Evolutionary conservation across 1,140 invertebrate genomes (phyloP), one percentile per base, ranked within the genome.

Genomic region (Dryas iulia): DNA sequence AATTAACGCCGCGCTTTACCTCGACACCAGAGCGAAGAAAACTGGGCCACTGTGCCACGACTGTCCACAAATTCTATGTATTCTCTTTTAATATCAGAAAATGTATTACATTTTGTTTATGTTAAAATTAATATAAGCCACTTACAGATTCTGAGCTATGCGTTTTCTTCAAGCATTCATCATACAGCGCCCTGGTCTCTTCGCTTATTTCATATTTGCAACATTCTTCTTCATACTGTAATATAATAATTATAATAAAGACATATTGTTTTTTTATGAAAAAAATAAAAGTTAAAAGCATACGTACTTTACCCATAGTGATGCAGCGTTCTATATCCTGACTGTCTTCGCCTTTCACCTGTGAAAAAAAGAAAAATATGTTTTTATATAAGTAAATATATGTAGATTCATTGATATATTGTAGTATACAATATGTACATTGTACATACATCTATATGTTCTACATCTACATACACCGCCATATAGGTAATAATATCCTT

Each of bases 121-220:
- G n/a, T n/a, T n/a, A n/a, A n/a, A 47, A 18, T 10, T 21, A 21
- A 47, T 10, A 21, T 8, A 14, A 14, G 8, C n/a, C n/a, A 47
- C 39, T 47, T 21, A 47, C 39, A 7, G 39, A 21, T 21, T 47
- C 39, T 11, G 5, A 3, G 39, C 39, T 21, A 21, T 47, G 39
- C 5, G 39, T 21, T 47, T 47, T 47, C 21, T 47, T 47, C 6
- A 26, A 11, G 23, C 64, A 66, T 66, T 66, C 56, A 21, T 21
- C 39, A 21, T 47, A 21, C 10, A 28, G 21, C n/a, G 24, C 56
- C 23, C 18, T 52, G 26, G 28, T 58, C 8, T 66, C 11, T 59
- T 59, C 56, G 12, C 8, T 24, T 0, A 23, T 30, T 11, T 59
- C 26, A 21, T 18, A 59, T 14, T 28, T 8, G 14, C 64, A 66